Evolutionary conservation across 2,113 vertebrate species (phyloP), one percentile per base, ranked within the genome.

Genomic region (Pelecanoides urinatrix): DNA sequence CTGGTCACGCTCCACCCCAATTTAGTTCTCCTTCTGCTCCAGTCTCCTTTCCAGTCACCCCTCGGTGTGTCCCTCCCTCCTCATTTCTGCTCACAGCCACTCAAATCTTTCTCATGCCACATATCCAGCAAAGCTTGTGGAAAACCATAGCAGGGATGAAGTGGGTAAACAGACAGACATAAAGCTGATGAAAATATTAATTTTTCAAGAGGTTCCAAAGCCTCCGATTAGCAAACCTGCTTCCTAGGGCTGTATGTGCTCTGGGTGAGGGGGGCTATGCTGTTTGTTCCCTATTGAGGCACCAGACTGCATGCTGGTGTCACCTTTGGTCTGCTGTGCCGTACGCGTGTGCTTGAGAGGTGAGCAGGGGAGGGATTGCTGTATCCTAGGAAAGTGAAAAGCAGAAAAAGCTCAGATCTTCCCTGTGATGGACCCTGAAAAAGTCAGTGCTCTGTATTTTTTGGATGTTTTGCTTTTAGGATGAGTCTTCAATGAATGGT

Each of bases 201-300:
- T 94, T 94, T 97, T 95, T 95, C 82, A 96, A 81, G 70, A 86
- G 77, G 27, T 76, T 95, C 45, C 78, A 82, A 63, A 94, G 89
- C 63, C 36, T 89, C 82, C 30, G 27, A 91, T 97, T 93, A 96
- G 67, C 61, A 92, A 88, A 61, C 38, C 34, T 80, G 26, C 74
- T 88, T 70, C 65, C 30, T 42, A 72, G 50, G 52, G 56, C 42
- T 67, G 49, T 27, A 1, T 81, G 26, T 65, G 80, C 36, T 79
- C 44, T 66, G 58, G n/a, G 22, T 83, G 67, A 80, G 75, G n/a
- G n/a, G n/a, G n/a, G 8, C 56, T 30, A 1, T 65, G 76, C 47
- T 76, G 17, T 92, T 95, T 95, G 56, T 82, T 86, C 25, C 45
- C n/a, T 80, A 1, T 0, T 53, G 49, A 86, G 92, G 63, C 55